phyloP scores from a whole-genome alignment of 2,797 vertebrate species.

The Hirundo rustica region DNA sequence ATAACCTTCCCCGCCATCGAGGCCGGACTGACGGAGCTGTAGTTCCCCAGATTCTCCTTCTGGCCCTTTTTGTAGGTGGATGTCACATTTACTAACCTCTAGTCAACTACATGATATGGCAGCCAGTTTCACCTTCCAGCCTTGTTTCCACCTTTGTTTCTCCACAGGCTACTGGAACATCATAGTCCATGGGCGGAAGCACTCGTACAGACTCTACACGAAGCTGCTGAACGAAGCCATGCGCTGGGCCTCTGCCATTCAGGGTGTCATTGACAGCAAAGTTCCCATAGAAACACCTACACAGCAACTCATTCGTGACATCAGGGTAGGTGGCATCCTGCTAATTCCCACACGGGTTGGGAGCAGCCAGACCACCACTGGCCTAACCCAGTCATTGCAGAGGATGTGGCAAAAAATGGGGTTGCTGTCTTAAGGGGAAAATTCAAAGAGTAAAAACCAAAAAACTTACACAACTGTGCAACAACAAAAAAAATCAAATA shows the following conservation, averaged over 20 bases:
- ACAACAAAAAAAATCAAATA: neutral
- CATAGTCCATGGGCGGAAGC: conserved; percentile 89
- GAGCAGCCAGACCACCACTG: neutral
- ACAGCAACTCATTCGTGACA: conserved; percentile 92
- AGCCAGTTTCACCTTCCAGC: neutral
- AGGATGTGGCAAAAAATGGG: neutral
- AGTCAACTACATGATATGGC: neutral
- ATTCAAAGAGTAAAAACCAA: too few species aligned
- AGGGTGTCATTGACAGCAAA: conserved; percentile 90
- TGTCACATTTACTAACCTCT: neutral
- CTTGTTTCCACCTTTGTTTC: neutral
- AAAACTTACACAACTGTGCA: neutral
- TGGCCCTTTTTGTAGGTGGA: neutral
- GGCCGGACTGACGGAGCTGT: neutral
- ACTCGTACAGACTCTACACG: conserved; percentile 90
- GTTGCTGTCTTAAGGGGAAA: neutral
- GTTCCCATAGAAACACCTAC: conserved; percentile 93
- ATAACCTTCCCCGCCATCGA: rapidly evolving
- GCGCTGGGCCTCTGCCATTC: conserved; percentile 90
- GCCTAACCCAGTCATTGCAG: neutral
- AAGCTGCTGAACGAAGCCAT: conserved; percentile 92
- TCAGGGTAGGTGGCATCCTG: conserved; percentile 80
- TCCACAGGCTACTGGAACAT: conserved; percentile 91
- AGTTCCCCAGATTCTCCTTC: neutral
- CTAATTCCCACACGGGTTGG: neutral